Conservation (phyloP, 2,797 vertebrate species). For the Poecilia gillii region DNA sequence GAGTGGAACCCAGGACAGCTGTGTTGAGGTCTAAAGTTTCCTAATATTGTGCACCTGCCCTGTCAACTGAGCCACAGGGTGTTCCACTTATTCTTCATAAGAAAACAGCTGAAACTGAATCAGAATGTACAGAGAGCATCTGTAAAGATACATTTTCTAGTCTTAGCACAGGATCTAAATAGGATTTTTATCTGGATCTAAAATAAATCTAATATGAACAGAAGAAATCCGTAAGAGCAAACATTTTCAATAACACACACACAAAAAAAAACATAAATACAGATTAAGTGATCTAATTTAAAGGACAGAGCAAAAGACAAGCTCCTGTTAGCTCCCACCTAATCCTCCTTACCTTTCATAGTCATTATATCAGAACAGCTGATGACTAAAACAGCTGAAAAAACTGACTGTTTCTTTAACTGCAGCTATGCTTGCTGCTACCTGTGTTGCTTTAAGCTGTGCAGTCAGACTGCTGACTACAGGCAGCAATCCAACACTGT, state of each 20-base stretch:
- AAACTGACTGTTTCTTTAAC: slow-evolving; percentile 12
- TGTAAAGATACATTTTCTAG: not conserved
- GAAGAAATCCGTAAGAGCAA: not conserved
- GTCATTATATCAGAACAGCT: not conserved
- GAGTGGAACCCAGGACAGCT: not conserved
- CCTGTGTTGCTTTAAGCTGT: slow-evolving; percentile 13
- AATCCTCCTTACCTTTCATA: not conserved
- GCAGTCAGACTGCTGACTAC: slow-evolving; percentile 14
- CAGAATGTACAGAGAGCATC: not conserved
- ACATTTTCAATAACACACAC: not conserved
- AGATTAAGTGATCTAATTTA: not conserved
- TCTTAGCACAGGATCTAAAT: not conserved
- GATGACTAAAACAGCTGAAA: not conserved
- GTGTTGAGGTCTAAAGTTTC: not conserved
- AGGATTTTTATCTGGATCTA: not conserved
- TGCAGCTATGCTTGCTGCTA: slow-evolving; percentile 10
- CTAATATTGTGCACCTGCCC: not conserved
- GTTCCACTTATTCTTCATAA: not conserved
- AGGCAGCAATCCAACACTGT: slow-evolving; percentile 14
- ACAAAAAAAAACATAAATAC: not conserved
- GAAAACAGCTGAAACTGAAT: not conserved
- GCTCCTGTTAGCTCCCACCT: not conserved
- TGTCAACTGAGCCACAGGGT: not conserved
- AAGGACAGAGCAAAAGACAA: not conserved
- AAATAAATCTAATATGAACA: not conserved